These are phyloP conservation scores for Drosophila arawakana DNA, from an alignment of 1,140 invertebrate genomes.

Conservation along the genomic window DNA sequence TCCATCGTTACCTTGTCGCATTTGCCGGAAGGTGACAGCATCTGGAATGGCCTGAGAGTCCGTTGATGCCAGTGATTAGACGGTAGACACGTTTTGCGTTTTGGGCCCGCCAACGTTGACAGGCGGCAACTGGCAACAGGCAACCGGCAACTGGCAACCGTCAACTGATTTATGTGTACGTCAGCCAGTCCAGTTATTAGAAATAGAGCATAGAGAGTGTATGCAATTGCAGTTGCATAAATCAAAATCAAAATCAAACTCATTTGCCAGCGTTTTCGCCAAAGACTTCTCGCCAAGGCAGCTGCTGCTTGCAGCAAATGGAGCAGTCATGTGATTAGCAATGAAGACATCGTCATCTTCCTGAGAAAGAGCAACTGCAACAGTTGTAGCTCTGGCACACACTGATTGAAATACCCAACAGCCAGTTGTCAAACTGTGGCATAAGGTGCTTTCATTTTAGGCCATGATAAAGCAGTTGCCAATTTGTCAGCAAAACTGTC, in stretches of 20 bases:
- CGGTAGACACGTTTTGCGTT: conserved; percentile 63
- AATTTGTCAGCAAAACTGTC: conserved; percentile 23
- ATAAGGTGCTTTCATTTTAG: conserved; percentile 27
- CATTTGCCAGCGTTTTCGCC: conserved; percentile 55
- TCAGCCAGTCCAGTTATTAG: conserved; percentile 69
- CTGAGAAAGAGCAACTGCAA: background rate
- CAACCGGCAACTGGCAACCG: conserved; percentile 20
- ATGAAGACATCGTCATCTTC: conserved; percentile 47
- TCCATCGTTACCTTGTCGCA: conserved; percentile 6
- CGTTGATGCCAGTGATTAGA: conserved; percentile 73
- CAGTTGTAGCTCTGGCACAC: conserved; percentile 14
- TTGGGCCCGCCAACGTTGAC: conserved; percentile 71
- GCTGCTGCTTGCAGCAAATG: conserved; percentile 48
- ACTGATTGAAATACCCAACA: conserved; percentile 62
- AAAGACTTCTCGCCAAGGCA: conserved; percentile 4
- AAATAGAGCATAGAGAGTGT: conserved; percentile 40
- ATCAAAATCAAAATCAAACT: conserved; percentile 81
- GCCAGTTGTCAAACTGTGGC: conserved; percentile 44
- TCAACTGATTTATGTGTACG: conserved; percentile 65
- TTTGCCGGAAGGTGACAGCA: conserved; percentile 24
- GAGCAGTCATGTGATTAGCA: conserved; percentile 72
- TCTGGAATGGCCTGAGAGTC: conserved; percentile 32
- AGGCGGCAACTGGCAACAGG: conserved; percentile 33
- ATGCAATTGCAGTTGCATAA: conserved; percentile 70
- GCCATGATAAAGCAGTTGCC: conserved; percentile 32